phyloP scores from a whole-genome alignment of 2,113 vertebrate genomes.

The Myrmecobius fasciatus region DNA sequence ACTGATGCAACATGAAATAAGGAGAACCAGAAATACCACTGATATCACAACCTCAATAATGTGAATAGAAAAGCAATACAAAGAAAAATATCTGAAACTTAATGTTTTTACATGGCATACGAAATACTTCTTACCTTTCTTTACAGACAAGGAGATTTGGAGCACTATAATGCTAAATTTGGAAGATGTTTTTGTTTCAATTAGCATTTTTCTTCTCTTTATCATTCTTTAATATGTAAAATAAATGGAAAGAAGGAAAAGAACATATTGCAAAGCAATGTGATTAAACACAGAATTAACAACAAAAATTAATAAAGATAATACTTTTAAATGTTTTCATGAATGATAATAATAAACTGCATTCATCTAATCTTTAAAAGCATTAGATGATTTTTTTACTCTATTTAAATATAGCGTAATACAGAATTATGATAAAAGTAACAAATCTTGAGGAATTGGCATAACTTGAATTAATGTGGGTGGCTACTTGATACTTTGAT shows the following conservation, averaged over 20 bases:
- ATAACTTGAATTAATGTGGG: not conserved
- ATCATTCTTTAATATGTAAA: not conserved
- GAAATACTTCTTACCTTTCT: not conserved
- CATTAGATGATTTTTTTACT: not conserved
- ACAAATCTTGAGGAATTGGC: not conserved
- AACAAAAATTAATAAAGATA: not conserved
- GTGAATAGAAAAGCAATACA: not conserved
- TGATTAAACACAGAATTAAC: not conserved
- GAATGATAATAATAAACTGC: not conserved
- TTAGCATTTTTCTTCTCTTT: not conserved
- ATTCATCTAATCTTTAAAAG: not conserved
- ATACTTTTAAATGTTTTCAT: not conserved
- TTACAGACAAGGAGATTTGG: not conserved
- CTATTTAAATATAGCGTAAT: not conserved
- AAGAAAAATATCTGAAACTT: constrained; percentile 7
- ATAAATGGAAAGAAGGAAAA: not conserved
- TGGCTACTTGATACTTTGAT: not conserved
- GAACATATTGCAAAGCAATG: not conserved
- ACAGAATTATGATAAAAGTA: not conserved
- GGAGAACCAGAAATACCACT: not conserved
- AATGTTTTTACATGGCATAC: not conserved
- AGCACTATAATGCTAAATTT: not conserved
- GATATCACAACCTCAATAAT: not conserved
- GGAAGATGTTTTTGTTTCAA: not conserved
- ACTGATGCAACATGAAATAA: not conserved